phyloP scores from a whole-genome alignment of 2,113 vertebrate genomes.

The Lichenostomus cassidix region DNA sequence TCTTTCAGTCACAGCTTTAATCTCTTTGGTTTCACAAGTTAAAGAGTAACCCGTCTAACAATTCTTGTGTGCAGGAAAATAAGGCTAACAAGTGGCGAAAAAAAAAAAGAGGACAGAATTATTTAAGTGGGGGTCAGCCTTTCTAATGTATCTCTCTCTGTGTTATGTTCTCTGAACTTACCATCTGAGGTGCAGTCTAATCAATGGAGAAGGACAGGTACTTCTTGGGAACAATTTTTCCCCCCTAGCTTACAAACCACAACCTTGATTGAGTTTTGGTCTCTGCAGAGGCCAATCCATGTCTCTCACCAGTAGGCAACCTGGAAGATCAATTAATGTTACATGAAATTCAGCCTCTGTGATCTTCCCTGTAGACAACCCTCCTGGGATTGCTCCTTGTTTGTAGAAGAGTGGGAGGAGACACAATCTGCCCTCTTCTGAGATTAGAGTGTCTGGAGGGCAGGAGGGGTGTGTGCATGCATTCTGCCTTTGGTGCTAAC shows the following conservation, averaged over 20 bases:
- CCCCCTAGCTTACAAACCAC: not conserved
- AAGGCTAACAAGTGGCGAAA: not conserved
- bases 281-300: not conserved
- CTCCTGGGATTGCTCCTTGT: not conserved
- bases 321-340: not conserved
- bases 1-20: not conserved
- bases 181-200: not conserved
- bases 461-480: not conserved
- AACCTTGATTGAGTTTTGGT: not conserved
- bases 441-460: not conserved
- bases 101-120: not conserved
- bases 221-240: not conserved
- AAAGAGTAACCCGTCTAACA: not conserved
- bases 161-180: not conserved
- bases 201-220: not conserved
- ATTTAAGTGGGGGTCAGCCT: not conserved
- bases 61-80: not conserved
- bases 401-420: not conserved
- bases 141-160: not conserved
- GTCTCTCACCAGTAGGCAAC: not conserved
- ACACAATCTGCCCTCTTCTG: not conserved
- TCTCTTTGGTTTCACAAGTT: not conserved
- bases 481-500: not conserved
- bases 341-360: not conserved
- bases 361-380: not conserved